Evolutionary conservation across 2,113 vertebrate genomes (phyloP).

Genomic region (Mobula hypostoma): DNA sequence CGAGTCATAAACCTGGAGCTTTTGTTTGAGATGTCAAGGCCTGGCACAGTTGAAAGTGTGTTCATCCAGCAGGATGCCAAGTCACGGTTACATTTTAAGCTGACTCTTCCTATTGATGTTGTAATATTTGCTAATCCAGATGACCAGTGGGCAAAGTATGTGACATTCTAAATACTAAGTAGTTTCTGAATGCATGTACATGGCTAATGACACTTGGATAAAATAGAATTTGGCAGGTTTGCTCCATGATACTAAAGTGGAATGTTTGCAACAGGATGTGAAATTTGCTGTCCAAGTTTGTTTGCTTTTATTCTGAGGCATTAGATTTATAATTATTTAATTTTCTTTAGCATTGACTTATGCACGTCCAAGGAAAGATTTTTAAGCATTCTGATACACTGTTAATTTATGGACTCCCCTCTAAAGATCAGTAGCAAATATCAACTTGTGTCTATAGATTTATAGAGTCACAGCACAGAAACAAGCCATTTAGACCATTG

Average conservation of each 20-base stretch:
- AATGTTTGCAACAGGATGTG: neutral
- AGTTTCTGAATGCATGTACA: neutral
- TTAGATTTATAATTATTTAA: neutral
- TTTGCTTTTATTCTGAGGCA: neutral
- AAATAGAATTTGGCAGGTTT: neutral
- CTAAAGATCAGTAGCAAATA: too few species aligned
- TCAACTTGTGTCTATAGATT: too few species aligned
- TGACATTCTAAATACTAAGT: slow-evolving; percentile 37
- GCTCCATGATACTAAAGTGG: neutral
- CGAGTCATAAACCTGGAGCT: slow-evolving; percentile 73
- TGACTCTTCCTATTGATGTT: slow-evolving; percentile 75
- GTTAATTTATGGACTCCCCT: neutral
- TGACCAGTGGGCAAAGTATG: slow-evolving; percentile 70
- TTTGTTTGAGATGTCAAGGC: slow-evolving; percentile 75
- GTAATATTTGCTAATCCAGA: slow-evolving; percentile 57
- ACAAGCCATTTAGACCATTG: too few species aligned
- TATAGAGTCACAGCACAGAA: too few species aligned
- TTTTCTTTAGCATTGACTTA: neutral
- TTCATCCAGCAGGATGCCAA: slow-evolving; percentile 60
- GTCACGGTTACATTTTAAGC: slow-evolving; percentile 65
- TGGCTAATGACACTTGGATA: neutral
- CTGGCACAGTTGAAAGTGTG: slow-evolving; percentile 53
- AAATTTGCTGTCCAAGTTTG: neutral
- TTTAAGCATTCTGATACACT: neutral
- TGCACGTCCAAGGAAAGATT: neutral